Conservation (phyloP, 2,113 vertebrate species). For the Myrmophylax atrothorax region DNA sequence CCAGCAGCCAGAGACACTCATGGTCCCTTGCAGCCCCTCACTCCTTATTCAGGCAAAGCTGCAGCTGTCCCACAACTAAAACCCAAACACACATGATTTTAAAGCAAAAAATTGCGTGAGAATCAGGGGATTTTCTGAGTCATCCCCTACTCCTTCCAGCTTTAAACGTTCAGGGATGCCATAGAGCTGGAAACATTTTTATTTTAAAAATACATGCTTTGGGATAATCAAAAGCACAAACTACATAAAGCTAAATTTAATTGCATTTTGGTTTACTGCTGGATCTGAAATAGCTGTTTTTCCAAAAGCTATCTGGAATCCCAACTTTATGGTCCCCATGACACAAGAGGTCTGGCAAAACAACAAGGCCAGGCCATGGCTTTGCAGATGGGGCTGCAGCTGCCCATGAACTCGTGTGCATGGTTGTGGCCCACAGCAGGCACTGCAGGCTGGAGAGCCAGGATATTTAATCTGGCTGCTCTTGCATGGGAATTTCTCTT, state of each 20-base stretch:
- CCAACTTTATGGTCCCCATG: slow-evolving; percentile 48
- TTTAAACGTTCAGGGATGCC: not conserved
- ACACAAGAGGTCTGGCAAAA: slow-evolving; percentile 12
- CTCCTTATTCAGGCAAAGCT: not conserved
- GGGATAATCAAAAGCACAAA: slow-evolving; percentile 25
- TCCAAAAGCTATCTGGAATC: slow-evolving; percentile 33
- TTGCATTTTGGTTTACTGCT: not conserved
- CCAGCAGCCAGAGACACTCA: not conserved
- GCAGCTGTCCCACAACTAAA: not conserved
- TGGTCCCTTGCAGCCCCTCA: not conserved
- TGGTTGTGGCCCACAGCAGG: not conserved
- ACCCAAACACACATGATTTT: not conserved
- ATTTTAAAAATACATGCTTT: slow-evolving; percentile 24
- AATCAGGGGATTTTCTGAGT: slow-evolving; percentile 26
- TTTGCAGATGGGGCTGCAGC: not conserved
- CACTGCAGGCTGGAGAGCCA: not conserved
- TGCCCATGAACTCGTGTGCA: not conserved
- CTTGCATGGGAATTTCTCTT: not conserved
- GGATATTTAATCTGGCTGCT: not conserved
- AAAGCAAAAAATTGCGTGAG: not conserved
- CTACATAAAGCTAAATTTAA: slow-evolving; percentile 44
- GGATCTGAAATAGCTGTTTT: slow-evolving; percentile 55
- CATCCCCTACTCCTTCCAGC: not conserved
- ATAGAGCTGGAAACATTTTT: slow-evolving; percentile 22
- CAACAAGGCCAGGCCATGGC: slow-evolving; percentile 8